Evolutionary conservation across 2,888 invertebrate genomes (phyloP), one percentile per base, ranked within the genome.

Genomic region (Cremastinae sp.): DNA sequence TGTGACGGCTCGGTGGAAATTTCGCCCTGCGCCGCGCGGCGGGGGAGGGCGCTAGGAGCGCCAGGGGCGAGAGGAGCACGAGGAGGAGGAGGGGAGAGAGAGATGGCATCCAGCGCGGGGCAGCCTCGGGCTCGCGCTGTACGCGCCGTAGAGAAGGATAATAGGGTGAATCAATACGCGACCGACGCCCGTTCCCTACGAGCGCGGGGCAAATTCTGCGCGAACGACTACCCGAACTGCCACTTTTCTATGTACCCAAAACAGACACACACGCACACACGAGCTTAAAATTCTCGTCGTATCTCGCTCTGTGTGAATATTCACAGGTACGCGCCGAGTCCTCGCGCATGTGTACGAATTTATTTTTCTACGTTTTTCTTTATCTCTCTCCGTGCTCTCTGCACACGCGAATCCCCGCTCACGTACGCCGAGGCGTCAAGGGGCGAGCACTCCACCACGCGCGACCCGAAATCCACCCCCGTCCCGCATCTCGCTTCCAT

Each of bases 81-180:
- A 54, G 45, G 38, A 36, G 12, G 16, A 14, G 36, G 62, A 51
- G 54, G 47, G 28, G 43, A 5, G 2, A 9, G 28, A 4, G 5
- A 22, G 45, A 20, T 34, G 45, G 59, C 78, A 78, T 75, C 81
- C 74, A 75, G 74, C 62, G 75, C 59, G 74, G 62, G 59, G 75
- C 59, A 51, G 65, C 71, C 34, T 51, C 5, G 22, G 59, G 66
- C 70, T 59, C 45, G 53, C 58, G 45, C 69, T 64, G 20, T 20
- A 51, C 53, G 68, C 53, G n/a, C n/a, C n/a, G n/a, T 61, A 49
- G 69, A 43, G 36, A 47, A 62, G 80, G 83, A 82, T 75, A 81
- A 81, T 82, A 80, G 79, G 80, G 81, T 84, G 87, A 87, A 88
- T 88, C 88, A 88, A 88, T 88, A 88, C 87, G 90, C 79, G 81